Evolutionary conservation across 2,888 invertebrate genomes (phyloP).

Genomic region (Mycalesis mineus): DNA sequence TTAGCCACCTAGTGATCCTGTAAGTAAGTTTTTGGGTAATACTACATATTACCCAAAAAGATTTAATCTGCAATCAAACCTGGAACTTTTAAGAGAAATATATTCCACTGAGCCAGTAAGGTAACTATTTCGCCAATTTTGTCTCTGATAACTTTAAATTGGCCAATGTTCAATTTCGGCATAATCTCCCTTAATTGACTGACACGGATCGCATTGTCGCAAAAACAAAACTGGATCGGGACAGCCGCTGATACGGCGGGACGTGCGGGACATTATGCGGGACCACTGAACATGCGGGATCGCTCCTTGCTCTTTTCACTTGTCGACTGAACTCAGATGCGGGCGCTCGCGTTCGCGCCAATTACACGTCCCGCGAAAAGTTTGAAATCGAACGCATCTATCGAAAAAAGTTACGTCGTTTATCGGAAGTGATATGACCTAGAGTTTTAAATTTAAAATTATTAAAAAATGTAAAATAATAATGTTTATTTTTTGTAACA

Average conservation of each 20-base stretch:
- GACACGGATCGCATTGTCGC: conserved; percentile 42
- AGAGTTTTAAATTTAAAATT: conserved; percentile 5
- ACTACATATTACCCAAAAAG: background rate
- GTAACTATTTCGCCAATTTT: background rate
- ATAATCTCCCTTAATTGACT: conserved; percentile 51
- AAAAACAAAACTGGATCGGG: conserved; percentile 38
- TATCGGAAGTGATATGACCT: conserved; percentile 43
- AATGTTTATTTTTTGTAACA: background rate
- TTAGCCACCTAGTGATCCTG: too few relatives aligned
- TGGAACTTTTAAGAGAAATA: too few relatives aligned
- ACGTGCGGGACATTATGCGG: conserved; percentile 36
- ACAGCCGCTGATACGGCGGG: conserved; percentile 40
- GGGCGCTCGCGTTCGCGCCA: conserved; percentile 30
- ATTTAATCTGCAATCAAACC: background rate
- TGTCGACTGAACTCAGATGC: conserved; percentile 49
- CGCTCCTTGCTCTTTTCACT: conserved; percentile 52
- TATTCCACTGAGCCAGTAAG: background rate
- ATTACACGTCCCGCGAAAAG: conserved; percentile 32
- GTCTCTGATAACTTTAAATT: conserved; percentile 11
- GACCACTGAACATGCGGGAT: conserved; percentile 38
- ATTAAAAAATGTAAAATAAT: too few relatives aligned
- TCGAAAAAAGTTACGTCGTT: conserved; percentile 41
- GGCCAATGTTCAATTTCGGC: conserved; percentile 36
- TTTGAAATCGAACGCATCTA: conserved; percentile 30
- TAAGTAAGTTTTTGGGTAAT: too few relatives aligned